Evolutionary conservation across 2,113 vertebrate genomes (phyloP).

Genomic region (Podocnemis expansa): DNA sequence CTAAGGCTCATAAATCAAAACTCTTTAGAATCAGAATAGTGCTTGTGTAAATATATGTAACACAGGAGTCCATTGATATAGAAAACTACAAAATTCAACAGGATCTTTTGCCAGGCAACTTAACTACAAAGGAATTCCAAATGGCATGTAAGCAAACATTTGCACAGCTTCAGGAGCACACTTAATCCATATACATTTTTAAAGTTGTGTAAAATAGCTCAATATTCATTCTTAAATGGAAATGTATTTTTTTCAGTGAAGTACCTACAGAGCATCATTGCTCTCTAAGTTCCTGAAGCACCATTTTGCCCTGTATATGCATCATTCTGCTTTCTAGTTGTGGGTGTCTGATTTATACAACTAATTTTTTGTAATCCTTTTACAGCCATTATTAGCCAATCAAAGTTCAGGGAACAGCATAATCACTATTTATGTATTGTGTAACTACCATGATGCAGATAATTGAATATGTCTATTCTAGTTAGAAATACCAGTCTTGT

Average conservation of each 20-base stretch:
- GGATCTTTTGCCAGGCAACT: background rate
- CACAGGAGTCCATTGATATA: background rate
- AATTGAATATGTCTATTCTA: background rate
- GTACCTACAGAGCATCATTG: background rate
- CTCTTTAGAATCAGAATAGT: background rate
- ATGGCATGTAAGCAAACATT: background rate
- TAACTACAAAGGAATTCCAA: conserved; percentile 1
- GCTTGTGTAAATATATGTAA: background rate
- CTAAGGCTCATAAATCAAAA: background rate
- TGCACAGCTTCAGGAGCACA: background rate
- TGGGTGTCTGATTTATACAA: background rate
- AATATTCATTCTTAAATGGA: background rate
- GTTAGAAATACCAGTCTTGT: background rate
- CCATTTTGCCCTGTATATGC: background rate
- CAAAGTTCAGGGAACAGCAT: background rate
- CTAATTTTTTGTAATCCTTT: background rate
- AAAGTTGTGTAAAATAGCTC: background rate
- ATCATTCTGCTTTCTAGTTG: background rate
- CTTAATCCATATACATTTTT: background rate
- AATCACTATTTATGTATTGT: background rate
- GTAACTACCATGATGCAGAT: background rate
- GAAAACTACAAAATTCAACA: background rate
- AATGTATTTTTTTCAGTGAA: background rate
- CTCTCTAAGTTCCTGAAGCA: background rate
- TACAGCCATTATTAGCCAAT: background rate